Base-by-base conservation (phyloP, 2,113 vertebrate genomes). In the Suncus etruscus region DNA sequence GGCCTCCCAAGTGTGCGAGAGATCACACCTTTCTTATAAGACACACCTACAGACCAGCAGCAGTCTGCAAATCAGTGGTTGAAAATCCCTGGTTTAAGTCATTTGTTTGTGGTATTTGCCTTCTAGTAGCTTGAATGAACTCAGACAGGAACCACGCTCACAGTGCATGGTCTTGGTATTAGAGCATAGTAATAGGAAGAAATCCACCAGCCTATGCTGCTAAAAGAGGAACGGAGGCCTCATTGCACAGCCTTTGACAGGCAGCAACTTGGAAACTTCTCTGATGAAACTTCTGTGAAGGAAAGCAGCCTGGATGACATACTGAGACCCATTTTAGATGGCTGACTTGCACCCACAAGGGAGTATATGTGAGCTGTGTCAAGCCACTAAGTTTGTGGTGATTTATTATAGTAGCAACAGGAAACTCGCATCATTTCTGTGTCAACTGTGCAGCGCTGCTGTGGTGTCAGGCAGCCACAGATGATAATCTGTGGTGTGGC, bases 191-290 rank as follows among this genome's bases (percentile, higher is more conserved):
- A 61, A 61, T 70, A 32, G 39, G 18, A 54, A 4, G 31, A 22
- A 6, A 18, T 8, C 0, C 2, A 39, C 12, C 1, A 51, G n/a
- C 6, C 50, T 3, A 31, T 11, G 22, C 20, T 22, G 11, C 39
- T 48, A 29, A 77, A 29, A 20, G 63, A 58, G 24, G 65, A 39
- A 66, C 66, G 14, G 31, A 27, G 32, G 51, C 65, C 47, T 2
- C 6, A 0, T 22, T 0, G 20, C 16, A 18, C 2, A 3, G n/a
- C 32, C 27, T 73, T 51, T 12, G 47, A 27, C 70, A 45, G 14
- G 48, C 32, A 29, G 29, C 31, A 50, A 6, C 20, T 12, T 31
- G 20, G 25, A n/a, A 8, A 70, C 10, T 8, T 69, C 12, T 75
- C 45, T 9, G 0, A 7, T 16, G 45, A 27, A 27, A 18, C 47